Conservation (phyloP, 1,140 invertebrate species). For the Leguminivora glycinivorella region DNA sequence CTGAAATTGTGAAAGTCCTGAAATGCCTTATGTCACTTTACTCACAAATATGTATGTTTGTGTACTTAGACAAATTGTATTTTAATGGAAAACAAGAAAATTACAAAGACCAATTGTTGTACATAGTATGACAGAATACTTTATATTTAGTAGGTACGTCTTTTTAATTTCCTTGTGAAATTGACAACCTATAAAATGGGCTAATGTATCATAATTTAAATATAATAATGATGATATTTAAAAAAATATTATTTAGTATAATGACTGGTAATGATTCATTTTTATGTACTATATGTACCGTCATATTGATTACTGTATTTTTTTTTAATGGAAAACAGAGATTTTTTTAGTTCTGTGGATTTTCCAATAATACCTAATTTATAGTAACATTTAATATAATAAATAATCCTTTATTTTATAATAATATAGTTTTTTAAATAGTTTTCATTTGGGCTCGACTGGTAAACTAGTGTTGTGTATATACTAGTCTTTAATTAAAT, state of each 20-base stretch:
- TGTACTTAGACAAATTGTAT: slow-evolving; percentile 6
- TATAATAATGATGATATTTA: not conserved
- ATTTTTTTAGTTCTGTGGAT: no score
- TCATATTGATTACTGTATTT: no score
- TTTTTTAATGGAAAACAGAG: no score
- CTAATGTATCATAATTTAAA: not conserved
- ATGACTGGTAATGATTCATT: not conserved
- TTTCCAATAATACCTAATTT: not conserved
- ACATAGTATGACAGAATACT: not conserved
- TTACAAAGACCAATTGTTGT: slow-evolving; percentile 9
- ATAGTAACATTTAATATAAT: no score
- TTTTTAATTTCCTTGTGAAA: slow-evolving; percentile 1
- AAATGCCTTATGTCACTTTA: not conserved
- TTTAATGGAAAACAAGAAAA: slow-evolving; percentile 15
- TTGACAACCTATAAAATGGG: not conserved
- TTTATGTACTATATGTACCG: no score
- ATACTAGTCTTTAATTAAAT: not conserved
- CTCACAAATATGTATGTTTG: not conserved
- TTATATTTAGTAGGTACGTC: slow-evolving; percentile 1
- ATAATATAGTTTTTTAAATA: no score
- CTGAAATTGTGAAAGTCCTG: no score
- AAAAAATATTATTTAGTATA: not conserved
- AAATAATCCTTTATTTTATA: no score
- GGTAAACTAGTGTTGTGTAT: not conserved
- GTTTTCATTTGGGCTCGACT: not conserved